phyloP scores from a whole-genome alignment of 2,888 invertebrate species.

The Allacma fusca region DNA sequence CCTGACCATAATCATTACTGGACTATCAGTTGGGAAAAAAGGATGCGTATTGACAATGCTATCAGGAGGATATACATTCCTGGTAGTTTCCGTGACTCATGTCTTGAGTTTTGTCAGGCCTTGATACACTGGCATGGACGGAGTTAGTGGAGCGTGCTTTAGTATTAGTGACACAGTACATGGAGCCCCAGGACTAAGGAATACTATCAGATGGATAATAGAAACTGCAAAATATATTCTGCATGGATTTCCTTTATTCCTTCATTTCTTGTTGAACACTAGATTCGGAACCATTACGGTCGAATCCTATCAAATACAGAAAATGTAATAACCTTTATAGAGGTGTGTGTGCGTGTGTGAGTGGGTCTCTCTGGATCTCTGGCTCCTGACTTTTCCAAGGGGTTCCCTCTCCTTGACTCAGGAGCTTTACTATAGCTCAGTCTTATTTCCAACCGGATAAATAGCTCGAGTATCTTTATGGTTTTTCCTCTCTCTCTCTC shows the following conservation, averaged over 20 bases:
- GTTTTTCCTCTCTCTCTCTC: too few species aligned
- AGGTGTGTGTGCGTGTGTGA: not conserved
- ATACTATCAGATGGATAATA: not conserved
- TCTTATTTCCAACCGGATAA: constrained; percentile 17
- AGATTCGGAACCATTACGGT: not conserved
- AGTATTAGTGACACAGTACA: constrained; percentile 10
- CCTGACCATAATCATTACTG: too few species aligned
- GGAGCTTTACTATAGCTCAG: constrained; percentile 11
- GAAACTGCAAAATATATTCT: constrained; percentile 11
- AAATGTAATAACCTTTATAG: not conserved
- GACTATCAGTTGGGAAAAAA: not conserved
- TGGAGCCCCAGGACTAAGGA: not conserved
- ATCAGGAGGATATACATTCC: not conserved
- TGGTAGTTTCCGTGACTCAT: not conserved
- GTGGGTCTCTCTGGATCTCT: not conserved
- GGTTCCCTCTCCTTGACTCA: not conserved
- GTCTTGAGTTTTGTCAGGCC: not conserved
- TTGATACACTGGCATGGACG: not conserved
- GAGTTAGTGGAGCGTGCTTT: not conserved
- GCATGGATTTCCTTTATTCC: not conserved
- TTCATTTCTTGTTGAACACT: constrained; percentile 3
- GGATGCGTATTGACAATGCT: not conserved
- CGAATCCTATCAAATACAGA: constrained; percentile 9
- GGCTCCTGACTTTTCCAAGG: not conserved
- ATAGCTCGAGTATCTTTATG: constrained; percentile 27